Conservation (phyloP, 2,888 invertebrate genomes). For the Nomada hirtipes region DNA sequence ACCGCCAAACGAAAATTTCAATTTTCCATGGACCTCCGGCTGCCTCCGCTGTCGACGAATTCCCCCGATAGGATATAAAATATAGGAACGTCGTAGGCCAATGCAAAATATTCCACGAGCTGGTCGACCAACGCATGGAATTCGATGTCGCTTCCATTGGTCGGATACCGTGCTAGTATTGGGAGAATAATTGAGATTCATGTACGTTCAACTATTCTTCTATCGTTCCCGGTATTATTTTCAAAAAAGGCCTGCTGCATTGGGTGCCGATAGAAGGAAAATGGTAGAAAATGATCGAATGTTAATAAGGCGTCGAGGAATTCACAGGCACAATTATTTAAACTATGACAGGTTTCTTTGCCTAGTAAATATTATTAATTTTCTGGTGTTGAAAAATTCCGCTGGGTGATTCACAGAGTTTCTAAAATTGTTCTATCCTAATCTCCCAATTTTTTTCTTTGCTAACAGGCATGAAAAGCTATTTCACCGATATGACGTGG, state of each 20-base stretch:
- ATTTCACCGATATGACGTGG: slow-evolving; percentile 86
- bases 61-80: slow-evolving; percentile 30
- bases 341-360: no score
- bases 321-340: no score
- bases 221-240: neutral
- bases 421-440: no score
- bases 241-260: neutral
- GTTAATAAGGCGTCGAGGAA: no score
- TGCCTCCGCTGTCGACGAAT: slow-evolving; percentile 23
- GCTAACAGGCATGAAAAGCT: slow-evolving; percentile 84
- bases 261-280: neutral
- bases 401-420: no score
- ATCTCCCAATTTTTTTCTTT: neutral
- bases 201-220: slow-evolving; percentile 6
- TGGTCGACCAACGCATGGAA: slow-evolving; percentile 12
- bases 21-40: slow-evolving; percentile 25
- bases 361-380: no score
- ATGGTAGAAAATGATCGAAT: no score
- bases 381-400: no score
- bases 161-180: neutral
- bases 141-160: slow-evolving; percentile 7
- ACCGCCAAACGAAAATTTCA: slow-evolving; percentile 29
- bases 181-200: slow-evolving; percentile 48
- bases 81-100: slow-evolving; percentile 42
- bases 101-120: slow-evolving; percentile 30